Base-by-base conservation (phyloP, 2,113 vertebrate genomes). In the Cephalopterus ornatus region DNA sequence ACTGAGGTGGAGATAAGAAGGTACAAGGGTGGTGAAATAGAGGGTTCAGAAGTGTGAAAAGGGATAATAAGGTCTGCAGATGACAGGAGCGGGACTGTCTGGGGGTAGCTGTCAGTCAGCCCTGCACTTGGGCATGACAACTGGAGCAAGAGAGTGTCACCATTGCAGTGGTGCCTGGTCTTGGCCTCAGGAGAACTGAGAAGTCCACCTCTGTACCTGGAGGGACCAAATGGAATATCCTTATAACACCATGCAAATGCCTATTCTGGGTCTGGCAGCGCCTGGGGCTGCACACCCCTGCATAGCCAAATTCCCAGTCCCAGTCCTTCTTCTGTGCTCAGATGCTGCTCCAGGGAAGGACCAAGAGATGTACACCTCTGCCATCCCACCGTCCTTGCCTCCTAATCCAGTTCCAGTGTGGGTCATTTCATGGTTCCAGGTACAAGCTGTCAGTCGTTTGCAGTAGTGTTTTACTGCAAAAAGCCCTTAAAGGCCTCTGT, bases 241-340 rank as follows among this genome's bases (percentile, higher is more conserved):
- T 16, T 72, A 7, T 53, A 75, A 24, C 7, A 53, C 17, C 6
- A 2, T 9, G 4, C 0, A 0, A 30, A 30, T 0, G 0, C 19
- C 9, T 11, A 5, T 75, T 44, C 6, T 1, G 2, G 14, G 20
- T 79, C 24, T 53, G 74, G 23, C 30, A 39, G 77, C 11, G 32
- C 1, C 3, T 3, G 8, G 11, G 13, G 7, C 24, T 49, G 8
- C 1, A 5, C 4, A 14, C 13, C 3, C 1, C 9, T 44, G 6
- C 32, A 11, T 32, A 46, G 42, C 11, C 41, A 59, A 66, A 47
- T 13, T 79, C n/a, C 18, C 28, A 44, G 1, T 28, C 8, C 9
- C 8, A 52, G 8, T 41, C 28, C 32, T 78, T 88, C 52, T 32
- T 42, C 28, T 62, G 33, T 12, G 65, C 27, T 37, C 35, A 61